Percentiles rank a stretch among this genome's conserved stretches.
phyloP scores from a whole-genome alignment of 2,888 invertebrate species.

The Ophion costatus region DNA sequence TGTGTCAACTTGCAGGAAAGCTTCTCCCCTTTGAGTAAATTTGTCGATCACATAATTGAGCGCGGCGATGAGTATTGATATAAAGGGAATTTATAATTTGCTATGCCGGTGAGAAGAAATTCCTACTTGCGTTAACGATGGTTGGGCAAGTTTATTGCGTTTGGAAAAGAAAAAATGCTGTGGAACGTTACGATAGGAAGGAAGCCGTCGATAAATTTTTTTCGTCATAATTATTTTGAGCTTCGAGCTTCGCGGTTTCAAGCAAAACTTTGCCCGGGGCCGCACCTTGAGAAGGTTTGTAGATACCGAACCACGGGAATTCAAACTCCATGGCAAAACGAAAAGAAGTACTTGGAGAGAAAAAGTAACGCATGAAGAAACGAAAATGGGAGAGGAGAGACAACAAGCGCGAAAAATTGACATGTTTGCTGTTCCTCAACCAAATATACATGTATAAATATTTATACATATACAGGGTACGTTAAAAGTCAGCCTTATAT shows the following conservation, averaged over 20 bases:
- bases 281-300: conserved; percentile 11
- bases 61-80: background rate
- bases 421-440: conserved; percentile 59
- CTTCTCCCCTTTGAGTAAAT: conserved; percentile 9
- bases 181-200: background rate
- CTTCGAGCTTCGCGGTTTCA: background rate
- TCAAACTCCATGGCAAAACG: background rate
- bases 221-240: too few species aligned
- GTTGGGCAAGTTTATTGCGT: background rate
- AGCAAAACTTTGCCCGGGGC: background rate
- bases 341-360: background rate
- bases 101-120: background rate
- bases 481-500: background rate
- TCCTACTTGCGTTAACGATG: background rate
- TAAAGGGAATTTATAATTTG: background rate
- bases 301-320: conserved; percentile 10
- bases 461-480: conserved; percentile 3
- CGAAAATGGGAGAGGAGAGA: conserved; percentile 34
- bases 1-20: conserved; percentile 10
- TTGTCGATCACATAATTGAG: conserved; percentile 2
- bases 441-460: conserved; percentile 11
- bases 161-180: background rate
- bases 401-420: conserved; percentile 59
- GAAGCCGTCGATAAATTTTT: background rate
- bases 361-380: conserved; percentile 22